Conservation (phyloP, 2,888 invertebrate species). For the Drosophila cognata region DNA sequence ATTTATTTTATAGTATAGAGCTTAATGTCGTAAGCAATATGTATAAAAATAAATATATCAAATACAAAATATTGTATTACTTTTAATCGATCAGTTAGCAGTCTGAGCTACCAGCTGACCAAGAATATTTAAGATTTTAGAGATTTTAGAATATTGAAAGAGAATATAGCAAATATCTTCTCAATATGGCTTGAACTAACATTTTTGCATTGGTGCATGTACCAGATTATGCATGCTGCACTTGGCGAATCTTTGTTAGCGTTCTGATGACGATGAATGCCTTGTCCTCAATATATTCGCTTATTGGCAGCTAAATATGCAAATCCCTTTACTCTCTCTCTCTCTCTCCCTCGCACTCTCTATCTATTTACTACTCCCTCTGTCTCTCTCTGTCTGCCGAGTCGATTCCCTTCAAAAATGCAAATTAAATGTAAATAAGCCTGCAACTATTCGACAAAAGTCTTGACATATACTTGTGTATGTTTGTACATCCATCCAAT, state of each 20-base stretch:
- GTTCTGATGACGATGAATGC: constrained; percentile 11
- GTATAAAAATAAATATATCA: background rate
- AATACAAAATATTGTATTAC: background rate
- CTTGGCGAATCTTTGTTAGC: constrained; percentile 13
- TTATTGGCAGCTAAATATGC: constrained; percentile 66
- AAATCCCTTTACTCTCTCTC: constrained; percentile 5
- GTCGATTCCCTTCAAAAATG: constrained; percentile 70
- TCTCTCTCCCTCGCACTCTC: background rate
- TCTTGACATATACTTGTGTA: constrained; percentile 19
- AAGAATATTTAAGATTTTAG: background rate
- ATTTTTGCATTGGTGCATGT: constrained; percentile 32
- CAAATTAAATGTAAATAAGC: constrained; percentile 84
- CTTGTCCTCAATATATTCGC: constrained; percentile 38
- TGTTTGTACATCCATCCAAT: constrained; percentile 22
- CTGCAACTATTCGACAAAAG: constrained; percentile 76
- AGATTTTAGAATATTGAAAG: background rate
- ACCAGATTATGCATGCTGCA: constrained; percentile 8
- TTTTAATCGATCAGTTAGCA: background rate
- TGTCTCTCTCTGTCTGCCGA: background rate
- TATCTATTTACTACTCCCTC: constrained; percentile 1
- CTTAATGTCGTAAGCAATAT: background rate
- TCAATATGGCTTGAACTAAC: constrained; percentile 17
- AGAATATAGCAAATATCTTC: background rate
- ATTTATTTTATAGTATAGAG: background rate
- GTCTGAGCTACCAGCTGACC: background rate